Conservation (phyloP, 2,888 invertebrate species). For the Lottia gigantea region DNA sequence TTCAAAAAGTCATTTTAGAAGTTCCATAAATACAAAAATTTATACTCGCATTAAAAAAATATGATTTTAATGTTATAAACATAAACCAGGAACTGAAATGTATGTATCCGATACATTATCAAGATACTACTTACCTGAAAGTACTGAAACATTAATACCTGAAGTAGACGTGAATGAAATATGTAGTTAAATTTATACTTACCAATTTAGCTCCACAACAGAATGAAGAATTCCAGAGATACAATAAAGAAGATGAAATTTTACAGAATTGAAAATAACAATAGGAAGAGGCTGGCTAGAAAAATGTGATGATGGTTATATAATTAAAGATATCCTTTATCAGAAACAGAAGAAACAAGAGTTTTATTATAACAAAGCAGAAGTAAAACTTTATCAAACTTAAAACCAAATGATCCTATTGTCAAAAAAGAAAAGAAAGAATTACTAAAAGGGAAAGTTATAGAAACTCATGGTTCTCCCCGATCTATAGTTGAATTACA, state of each 20-base stretch:
- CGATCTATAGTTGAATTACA: not conserved
- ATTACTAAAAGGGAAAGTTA: not conserved
- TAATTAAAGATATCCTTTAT: not conserved
- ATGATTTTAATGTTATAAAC: conserved; percentile 12
- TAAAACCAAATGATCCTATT: no score
- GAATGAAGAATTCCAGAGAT: conserved; percentile 10
- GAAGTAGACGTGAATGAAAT: conserved; percentile 13
- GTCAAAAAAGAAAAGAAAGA: no score
- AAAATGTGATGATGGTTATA: not conserved
- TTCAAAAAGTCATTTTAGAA: not conserved
- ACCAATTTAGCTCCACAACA: conserved; percentile 16
- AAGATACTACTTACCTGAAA: conserved; percentile 15
- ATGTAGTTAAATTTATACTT: conserved; percentile 15
- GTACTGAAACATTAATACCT: conserved; percentile 1
- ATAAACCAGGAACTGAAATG: conserved; percentile 10
- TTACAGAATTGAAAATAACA: conserved; percentile 17
- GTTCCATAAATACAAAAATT: conserved; percentile 17
- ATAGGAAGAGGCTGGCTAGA: conserved; percentile 16
- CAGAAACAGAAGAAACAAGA: not conserved
- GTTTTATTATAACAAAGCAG: no score
- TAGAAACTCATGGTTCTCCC: not conserved
- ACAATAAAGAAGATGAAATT: conserved; percentile 5
- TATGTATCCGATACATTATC: conserved; percentile 8
- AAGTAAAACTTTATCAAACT: no score
- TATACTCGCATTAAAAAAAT: conserved; percentile 12